Percentiles rank a stretch among this genome's conserved stretches.
Conservation (phyloP, 2,888 invertebrate species). For the Athripsodes cinereus region DNA sequence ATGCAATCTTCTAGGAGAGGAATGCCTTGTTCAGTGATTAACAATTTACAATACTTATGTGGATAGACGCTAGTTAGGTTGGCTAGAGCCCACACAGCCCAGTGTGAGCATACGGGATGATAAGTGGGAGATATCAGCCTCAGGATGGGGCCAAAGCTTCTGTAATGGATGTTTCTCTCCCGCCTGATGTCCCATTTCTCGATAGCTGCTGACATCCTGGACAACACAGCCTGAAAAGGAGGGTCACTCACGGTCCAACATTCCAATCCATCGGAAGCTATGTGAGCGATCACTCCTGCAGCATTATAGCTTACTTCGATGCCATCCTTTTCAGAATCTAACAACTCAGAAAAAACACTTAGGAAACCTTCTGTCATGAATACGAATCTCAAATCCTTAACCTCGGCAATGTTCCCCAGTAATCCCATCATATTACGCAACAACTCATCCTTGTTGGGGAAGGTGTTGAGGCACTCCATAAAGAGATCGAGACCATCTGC, state of each 20-base stretch:
- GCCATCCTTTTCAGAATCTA: conserved; percentile 83
- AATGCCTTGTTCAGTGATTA: conserved; percentile 1
- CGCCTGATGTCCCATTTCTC: conserved; percentile 82
- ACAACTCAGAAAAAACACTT: conserved; percentile 75
- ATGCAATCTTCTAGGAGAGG: background rate
- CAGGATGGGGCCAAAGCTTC: conserved; percentile 91
- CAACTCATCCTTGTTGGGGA: conserved; percentile 83
- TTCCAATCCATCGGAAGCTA: conserved; percentile 84
- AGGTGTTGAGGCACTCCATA: conserved; percentile 79
- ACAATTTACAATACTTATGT: conserved; percentile 1
- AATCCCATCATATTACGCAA: conserved; percentile 98
- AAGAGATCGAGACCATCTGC: conserved; percentile 87
- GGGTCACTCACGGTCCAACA: conserved; percentile 76
- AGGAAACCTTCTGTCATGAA: conserved; percentile 84
- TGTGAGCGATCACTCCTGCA: conserved; percentile 91
- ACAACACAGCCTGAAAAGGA: conserved; percentile 62
- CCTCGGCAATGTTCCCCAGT: conserved; percentile 95
- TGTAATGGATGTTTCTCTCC: conserved; percentile 92
- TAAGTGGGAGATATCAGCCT: conserved; percentile 75
- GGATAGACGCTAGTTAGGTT: conserved; percentile 88
- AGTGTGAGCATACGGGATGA: conserved; percentile 88
- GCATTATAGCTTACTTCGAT: conserved; percentile 97
- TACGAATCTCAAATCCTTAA: conserved; percentile 69
- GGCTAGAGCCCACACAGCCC: conserved; percentile 97
- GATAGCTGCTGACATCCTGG: conserved; percentile 74